phyloP scores from a whole-genome alignment of 2,888 invertebrate genomes.

The Caenorhabditis sp. region DNA sequence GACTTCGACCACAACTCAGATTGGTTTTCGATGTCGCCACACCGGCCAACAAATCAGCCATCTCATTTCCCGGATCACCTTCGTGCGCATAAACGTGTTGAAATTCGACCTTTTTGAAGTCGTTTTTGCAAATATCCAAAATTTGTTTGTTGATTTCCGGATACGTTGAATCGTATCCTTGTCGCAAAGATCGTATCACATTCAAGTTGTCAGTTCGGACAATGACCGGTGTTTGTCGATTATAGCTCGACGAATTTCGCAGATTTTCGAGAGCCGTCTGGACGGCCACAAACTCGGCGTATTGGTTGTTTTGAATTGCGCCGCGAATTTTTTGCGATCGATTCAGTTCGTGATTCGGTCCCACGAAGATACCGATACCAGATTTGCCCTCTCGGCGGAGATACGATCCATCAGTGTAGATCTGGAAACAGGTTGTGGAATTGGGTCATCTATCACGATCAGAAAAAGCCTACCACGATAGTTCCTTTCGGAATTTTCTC shows the following conservation, averaged over 20 bases:
- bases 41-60: conserved; percentile 25
- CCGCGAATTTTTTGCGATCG: conserved; percentile 34
- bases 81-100: conserved; percentile 42
- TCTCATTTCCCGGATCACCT: conserved; percentile 36
- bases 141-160: conserved; percentile 9
- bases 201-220: conserved; percentile 33
- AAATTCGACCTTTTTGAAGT: conserved; percentile 32
- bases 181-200: conserved; percentile 3
- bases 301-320: conserved; percentile 23
- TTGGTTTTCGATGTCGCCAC: conserved; percentile 7
- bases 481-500: conserved; percentile 22
- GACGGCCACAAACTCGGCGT: conserved; percentile 29
- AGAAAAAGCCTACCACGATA: too few species aligned
- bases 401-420: conserved; percentile 37
- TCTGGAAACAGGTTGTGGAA: too few species aligned
- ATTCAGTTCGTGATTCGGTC: conserved; percentile 32
- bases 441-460: too few species aligned
- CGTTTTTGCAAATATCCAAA: conserved; percentile 4
- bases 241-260: not conserved
- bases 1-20: not conserved
- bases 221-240: conserved; percentile 20
- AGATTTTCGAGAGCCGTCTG: conserved; percentile 19
- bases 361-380: conserved; percentile 35
- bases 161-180: not conserved
- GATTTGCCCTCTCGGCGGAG: not conserved